phyloP scores from a whole-genome alignment of 2,113 vertebrate genomes.

The Rhinopomastus cyanomelas region DNA sequence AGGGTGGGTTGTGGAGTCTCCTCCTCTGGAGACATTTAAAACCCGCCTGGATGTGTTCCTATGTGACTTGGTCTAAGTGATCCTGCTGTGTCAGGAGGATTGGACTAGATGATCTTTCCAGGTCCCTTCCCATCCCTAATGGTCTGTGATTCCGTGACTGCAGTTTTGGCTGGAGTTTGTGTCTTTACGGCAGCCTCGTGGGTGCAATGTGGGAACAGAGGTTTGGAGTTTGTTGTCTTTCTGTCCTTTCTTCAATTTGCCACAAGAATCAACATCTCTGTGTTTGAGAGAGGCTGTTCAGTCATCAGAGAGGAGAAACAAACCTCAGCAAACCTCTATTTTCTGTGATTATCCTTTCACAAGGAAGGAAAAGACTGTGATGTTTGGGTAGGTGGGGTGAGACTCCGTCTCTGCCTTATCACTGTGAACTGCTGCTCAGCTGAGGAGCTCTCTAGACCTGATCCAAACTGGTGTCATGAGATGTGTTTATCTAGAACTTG shows the following conservation, averaged over 20 bases:
- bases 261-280: neutral
- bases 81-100: no score
- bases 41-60: no score
- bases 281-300: neutral
- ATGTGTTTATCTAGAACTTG: neutral
- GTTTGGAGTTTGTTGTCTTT: neutral
- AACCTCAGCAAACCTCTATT: fast-evolving
- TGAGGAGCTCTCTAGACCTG: neutral
- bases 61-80: no score
- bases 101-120: no score
- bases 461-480: neutral
- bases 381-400: neutral
- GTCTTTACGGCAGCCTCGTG: neutral
- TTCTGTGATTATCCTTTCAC: neutral
- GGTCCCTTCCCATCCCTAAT: no score
- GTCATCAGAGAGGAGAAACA: neutral
- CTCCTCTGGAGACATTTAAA: no score
- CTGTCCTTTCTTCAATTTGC: neutral
- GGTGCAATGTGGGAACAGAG: neutral
- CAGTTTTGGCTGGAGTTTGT: fast-evolving
- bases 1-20: no score
- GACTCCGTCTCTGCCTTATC: neutral
- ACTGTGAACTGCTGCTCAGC: neutral
- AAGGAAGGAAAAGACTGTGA: neutral
- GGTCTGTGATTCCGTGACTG: no score